Evolutionary conservation across 2,797 vertebrate species (phyloP), one percentile per base, ranked within the genome.

Genomic region (Calcarius lapponicus): DNA sequence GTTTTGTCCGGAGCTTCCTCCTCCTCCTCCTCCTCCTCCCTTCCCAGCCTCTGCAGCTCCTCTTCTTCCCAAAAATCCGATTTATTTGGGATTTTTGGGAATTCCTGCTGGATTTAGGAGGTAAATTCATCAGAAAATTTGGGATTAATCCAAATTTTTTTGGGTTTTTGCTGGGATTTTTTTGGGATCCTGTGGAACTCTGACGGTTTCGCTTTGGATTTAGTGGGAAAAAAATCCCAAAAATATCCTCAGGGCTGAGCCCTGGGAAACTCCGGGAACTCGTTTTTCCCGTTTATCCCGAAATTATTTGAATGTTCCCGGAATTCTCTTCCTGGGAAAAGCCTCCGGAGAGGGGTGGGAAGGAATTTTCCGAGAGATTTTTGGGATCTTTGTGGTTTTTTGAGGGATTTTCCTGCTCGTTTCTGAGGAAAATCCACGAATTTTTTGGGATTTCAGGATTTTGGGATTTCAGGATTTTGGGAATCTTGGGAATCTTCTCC

Each of bases 131-230:
- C n/a, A 6, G 6, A 26, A 18, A 51, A 50, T 11, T 9, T 0
- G 0, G 11, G 31, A 65, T 74, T 20, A 8, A 65, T 84, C 69
- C 58, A 0, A 13, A 8, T 25, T 57, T 57, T 42, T 20, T 2
- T 14, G 5, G 2, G 1, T 29, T 53, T 54, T 21, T 1, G 60
- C 25, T 0, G 19, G 36, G 45, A 43, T 58, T 84, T 74, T 15
- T 4, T 0, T 36, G 36, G 12, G 53, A 51, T 25, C 7, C 25
- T 15, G 5, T 6, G 65, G 36, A 60, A 74, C n/a, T 48, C 36
- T 9, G 8, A 1, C 0, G 1, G 5, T 0, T n/a, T 12, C 28
- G 19, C 3, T 8, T 31, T 10, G 43, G 9, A 31, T 36, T 74
- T 21, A 14, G 20, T 57, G 51, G 31, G 71, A 36, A 67, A 85